Conservation (phyloP, 2,888 invertebrate genomes). For the Coleophora flavipennella region DNA sequence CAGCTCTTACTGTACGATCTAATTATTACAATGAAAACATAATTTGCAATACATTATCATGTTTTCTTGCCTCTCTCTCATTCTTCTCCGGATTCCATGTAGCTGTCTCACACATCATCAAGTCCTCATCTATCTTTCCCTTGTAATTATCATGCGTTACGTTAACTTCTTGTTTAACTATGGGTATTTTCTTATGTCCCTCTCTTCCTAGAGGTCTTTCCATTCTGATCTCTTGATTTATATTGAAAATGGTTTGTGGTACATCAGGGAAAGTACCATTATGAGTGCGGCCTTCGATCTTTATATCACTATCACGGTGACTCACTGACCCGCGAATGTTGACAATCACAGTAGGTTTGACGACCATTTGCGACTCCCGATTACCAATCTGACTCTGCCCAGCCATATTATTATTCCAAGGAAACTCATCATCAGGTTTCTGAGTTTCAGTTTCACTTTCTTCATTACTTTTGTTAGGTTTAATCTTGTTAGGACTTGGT, state of each 20-base stretch:
- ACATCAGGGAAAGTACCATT: slow-evolving; percentile 26
- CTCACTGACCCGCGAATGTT: slow-evolving; percentile 55
- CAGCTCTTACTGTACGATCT: no score
- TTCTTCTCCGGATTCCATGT: slow-evolving; percentile 28
- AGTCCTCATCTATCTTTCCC: slow-evolving; percentile 35
- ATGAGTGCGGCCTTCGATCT: slow-evolving; percentile 37
- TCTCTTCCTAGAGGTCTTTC: slow-evolving; percentile 25
- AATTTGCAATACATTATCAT: slow-evolving; percentile 45
- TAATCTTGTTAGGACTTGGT: slow-evolving; percentile 25
- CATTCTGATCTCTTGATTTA: slow-evolving; percentile 59
- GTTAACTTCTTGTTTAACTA: slow-evolving; percentile 33
- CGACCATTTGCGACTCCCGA: slow-evolving; percentile 57
- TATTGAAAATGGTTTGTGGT: slow-evolving; percentile 54
- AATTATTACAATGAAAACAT: slow-evolving; percentile 40
- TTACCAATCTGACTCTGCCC: slow-evolving; percentile 65
- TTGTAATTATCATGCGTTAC: slow-evolving; percentile 22
- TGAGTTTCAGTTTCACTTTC: slow-evolving; percentile 20
- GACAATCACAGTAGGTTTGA: slow-evolving; percentile 63
- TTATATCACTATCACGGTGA: slow-evolving; percentile 52
- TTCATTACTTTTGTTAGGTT: slow-evolving; percentile 24
- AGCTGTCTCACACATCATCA: slow-evolving; percentile 50
- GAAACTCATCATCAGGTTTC: slow-evolving; percentile 21
- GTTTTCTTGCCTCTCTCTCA: slow-evolving; percentile 25
- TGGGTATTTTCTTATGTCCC: slow-evolving; percentile 7
- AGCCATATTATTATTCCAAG: slow-evolving; percentile 46